phyloP scores from a whole-genome alignment of 2,888 invertebrate species.

The Luperina testacea region DNA sequence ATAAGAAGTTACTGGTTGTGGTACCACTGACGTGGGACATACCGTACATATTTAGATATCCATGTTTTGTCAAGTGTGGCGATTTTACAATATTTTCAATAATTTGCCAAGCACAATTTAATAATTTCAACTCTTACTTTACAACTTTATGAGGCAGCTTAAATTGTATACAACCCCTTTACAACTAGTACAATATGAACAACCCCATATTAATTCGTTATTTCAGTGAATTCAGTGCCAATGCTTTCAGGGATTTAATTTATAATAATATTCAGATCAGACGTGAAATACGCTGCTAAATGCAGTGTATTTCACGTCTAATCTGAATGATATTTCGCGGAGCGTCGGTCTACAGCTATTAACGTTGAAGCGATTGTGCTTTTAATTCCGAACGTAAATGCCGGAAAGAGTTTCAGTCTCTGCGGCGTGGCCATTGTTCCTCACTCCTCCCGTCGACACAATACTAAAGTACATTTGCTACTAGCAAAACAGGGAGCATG shows the following conservation, averaged over 20 bases:
- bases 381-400: constrained; percentile 42
- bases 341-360: constrained; percentile 26
- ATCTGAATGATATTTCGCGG: constrained; percentile 21
- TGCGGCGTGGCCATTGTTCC: constrained; percentile 52
- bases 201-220: constrained; percentile 20
- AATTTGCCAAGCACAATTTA: no score
- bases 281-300: constrained; percentile 15
- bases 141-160: background rate
- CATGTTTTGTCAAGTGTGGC: background rate
- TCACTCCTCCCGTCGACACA: constrained; percentile 39
- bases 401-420: constrained; percentile 43
- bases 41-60: background rate
- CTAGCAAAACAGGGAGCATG: constrained; percentile 62
- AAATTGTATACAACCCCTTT: constrained; percentile 20
- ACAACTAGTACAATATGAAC: constrained; percentile 7
- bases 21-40: background rate
- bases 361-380: constrained; percentile 39
- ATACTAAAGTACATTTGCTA: constrained; percentile 34
- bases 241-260: constrained; percentile 31
- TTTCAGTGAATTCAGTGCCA: constrained; percentile 24
- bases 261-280: constrained; percentile 29
- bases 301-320: no score
- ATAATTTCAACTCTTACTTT: background rate
- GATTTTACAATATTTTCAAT: background rate
- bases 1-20: background rate